Base-by-base conservation (phyloP, 30 jellyfish, hydroid and myxozoan species). In the Aurelia sp. region DNA sequence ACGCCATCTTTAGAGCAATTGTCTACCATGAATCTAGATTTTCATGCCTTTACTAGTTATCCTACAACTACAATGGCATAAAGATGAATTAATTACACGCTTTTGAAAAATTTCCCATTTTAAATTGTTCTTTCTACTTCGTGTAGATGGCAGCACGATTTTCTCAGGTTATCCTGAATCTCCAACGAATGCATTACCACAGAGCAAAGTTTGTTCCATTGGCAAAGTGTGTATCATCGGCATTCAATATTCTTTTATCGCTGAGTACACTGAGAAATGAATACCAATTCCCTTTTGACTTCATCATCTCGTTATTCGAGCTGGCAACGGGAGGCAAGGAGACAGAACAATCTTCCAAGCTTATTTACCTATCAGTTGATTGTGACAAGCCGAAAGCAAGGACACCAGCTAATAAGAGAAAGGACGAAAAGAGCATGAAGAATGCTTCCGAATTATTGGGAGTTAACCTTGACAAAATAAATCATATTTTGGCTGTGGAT, bases 71-170 rank as follows among this genome's bases (percentile, higher is more conserved):
- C 13, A 44, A 8, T 44, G 3, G 13, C 15, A 0, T 10, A 44
- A 13, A 44, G 55, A 44, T 9, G 10, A 44, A 44, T 44, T 7
- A 44, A 44, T 16, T 44, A 44, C 55, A 3, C 55, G 13, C 10
- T 44, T 44, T 6, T 44, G 55, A 9, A 9, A 12, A 8, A 0
- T 44, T 8, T 44, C 2, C 13, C 0, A 44, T 7, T 40, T 44
- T 44, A 44, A 7, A 44, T 7, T 7, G 15, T 44, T 44, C 33
- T 8, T 44, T 44, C 15, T 44, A 44, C 55, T 44, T 44, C 15
- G 7, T 33, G 21, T 35, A 82, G 92, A 82, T 82, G 92, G 82
- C 86, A 11, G n/a, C 86, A 13, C 74, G 92, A 40, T 82, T 82
- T 47, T 40, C 92, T 20, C 59, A 19, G 19, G 82, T 82, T 33